These are phyloP conservation scores for Drosophila lowei DNA, from an alignment of 1,140 invertebrate genomes.

Conservation along the genomic window DNA sequence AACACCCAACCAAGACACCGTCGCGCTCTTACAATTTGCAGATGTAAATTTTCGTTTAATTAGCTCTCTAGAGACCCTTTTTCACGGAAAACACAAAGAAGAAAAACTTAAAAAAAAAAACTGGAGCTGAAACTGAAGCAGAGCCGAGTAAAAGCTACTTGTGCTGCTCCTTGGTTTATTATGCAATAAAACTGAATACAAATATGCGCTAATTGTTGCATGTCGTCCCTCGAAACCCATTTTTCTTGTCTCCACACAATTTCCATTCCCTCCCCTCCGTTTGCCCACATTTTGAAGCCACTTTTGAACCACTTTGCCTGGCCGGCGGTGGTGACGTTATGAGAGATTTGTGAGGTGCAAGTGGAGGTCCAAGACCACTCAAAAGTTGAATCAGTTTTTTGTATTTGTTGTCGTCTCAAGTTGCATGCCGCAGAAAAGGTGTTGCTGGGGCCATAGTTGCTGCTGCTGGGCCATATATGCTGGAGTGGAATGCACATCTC, in stretches of 20 bases:
- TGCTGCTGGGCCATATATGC: slow-evolving; percentile 9
- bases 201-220: slow-evolving; percentile 59
- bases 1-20: not conserved
- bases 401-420: slow-evolving; percentile 39
- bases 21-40: slow-evolving; percentile 3
- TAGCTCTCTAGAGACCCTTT: slow-evolving; percentile 32
- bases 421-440: slow-evolving; percentile 22
- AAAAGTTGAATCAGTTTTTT: slow-evolving; percentile 8
- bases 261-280: not conserved
- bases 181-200: slow-evolving; percentile 64
- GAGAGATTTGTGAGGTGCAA: slow-evolving; percentile 30
- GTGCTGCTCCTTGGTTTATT: slow-evolving; percentile 46
- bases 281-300: slow-evolving; percentile 13
- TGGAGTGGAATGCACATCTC: not conserved
- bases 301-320: slow-evolving; percentile 18
- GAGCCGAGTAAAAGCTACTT: slow-evolving; percentile 9
- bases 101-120: slow-evolving; percentile 1
- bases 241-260: slow-evolving; percentile 12
- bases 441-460: not conserved
- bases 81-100: not conserved
- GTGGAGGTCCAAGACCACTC: slow-evolving; percentile 36
- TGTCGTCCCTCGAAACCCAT: slow-evolving; percentile 36
- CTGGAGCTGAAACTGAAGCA: not conserved
- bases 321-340: slow-evolving; percentile 19
- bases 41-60: slow-evolving; percentile 48